phyloP scores from a whole-genome alignment of 2,888 invertebrate species.

The Taphrorychus bicolor region DNA sequence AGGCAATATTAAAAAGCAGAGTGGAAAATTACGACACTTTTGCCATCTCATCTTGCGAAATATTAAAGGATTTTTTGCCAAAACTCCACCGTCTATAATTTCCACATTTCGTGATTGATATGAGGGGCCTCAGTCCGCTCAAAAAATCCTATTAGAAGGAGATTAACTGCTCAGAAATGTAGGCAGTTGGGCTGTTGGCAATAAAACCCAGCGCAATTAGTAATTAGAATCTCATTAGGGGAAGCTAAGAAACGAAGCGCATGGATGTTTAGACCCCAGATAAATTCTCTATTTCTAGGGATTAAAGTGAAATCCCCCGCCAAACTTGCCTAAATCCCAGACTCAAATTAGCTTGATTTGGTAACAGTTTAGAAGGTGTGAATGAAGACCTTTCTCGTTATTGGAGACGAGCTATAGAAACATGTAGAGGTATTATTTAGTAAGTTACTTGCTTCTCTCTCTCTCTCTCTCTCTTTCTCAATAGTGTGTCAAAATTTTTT shows the following conservation, averaged over 20 bases:
- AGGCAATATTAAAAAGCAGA: no score
- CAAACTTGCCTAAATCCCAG: neutral
- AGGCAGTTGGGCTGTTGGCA: neutral
- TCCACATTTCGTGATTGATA: neutral
- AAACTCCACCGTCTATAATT: neutral
- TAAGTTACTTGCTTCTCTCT: no score
- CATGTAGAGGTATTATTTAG: no score
- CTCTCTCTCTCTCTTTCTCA: no score
- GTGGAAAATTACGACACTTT: no score
- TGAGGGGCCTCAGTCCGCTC: neutral
- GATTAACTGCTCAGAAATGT: neutral
- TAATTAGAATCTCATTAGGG: conserved; percentile 27
- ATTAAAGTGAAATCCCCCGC: neutral
- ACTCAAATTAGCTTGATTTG: conserved; percentile 1
- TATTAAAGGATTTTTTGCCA: neutral
- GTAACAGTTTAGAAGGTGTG: neutral
- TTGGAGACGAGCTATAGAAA: no score
- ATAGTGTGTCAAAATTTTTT: no score
- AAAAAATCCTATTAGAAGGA: conserved; percentile 8
- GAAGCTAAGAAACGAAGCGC: neutral
- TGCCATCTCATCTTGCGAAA: no score
- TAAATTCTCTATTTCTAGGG: neutral
- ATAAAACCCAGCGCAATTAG: conserved; percentile 18
- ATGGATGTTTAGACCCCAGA: neutral
- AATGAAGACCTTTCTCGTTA: no score